Base-by-base conservation (phyloP, 1,140 invertebrate genomes). In the Mercenaria mercenaria region DNA sequence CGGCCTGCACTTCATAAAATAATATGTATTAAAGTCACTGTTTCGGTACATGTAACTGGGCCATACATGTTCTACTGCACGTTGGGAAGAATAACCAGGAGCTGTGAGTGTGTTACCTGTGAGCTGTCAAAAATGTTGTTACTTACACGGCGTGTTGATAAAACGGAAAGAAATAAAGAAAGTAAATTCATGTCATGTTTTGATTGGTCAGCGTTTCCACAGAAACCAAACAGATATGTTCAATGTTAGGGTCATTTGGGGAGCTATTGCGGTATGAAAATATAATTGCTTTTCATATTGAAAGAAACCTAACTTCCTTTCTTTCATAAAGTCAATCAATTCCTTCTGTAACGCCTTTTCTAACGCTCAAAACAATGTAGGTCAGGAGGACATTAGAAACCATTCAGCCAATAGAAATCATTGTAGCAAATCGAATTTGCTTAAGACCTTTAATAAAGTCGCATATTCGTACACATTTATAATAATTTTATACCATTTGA, bases 391-490 rank as follows among this genome's bases (percentile, higher is more conserved):
- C 47, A 50, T 29, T 76, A 29, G 52, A 64, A 72, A 47, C 67
- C 26, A 69, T 26, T 61, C 32, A 74, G 34, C 77, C 87, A 89
- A 89, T 89, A 3, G 50, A 82, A 89, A 59, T 20, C 10, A 18
- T 56, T 41, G 79, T 82, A 69, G 26, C 64, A 82, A 52, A 41
- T 29, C 29, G 26, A 67, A 18, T 10, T 37, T 37, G 15, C 11
- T 72, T 41, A 64, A 67, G 84, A 83, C 67, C 61, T 83, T 90
- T 84, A 76, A 84, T 67, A 26, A 6, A 67, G 50, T 41, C 52
- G 50, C 41, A 90, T 69, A 84, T 90, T 90, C 88, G 88, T 79
- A 90, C 76, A 82, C 29, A 72, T 82, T 89, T 82, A 82, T 89
- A 61, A 76, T 82, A 82, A 74, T 59, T 56, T 72, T 15, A 43